Evolutionary conservation across 2,888 invertebrate species (phyloP), one percentile per base, ranked within the genome.

Genomic region (Cataglyphis albicans): DNA sequence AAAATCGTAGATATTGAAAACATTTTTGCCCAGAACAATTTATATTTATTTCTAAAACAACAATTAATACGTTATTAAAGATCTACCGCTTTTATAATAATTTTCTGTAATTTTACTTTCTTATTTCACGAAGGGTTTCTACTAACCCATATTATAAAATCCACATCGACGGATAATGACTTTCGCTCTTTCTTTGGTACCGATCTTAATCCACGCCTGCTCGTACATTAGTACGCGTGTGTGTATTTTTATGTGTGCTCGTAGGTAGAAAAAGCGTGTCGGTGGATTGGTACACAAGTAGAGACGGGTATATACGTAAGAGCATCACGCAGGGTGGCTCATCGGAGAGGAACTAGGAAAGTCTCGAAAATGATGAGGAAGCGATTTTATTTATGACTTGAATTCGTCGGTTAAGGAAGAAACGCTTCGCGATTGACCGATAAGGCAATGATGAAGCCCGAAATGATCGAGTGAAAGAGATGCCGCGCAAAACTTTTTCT

Each of bases 281-380:
- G 64, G 57, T 67, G 64, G 52, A 70, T 83, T 70, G 83, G 81
- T 83, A 83, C 70, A 70, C 44, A 55, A 44, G 65, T 41, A 64
- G 72, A 72, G 57, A 63, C 73, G 74, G 38, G 63, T 74, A 87
- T 74, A 87, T 83, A 86, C 89, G 84, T 87, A 90, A 90, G 91
- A 92, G 91, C 88, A 87, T 88, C 92, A 91, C 91, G 91, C 92
- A 91, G 91, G 91, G 92, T 91, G 86, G 91, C 83, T 91, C 92
- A 92, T 91, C 93, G 89, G 91, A 93, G 93, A 92, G 92, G 93
- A 93, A 93, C 93, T 91, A 92, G 89, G 92, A 93, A 93, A 93
- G 91, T 91, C 88, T 90, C 89, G 85, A 81, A 52, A 52, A 86
- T 86, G 87, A 88, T 83, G 82, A 87, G 89, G 86, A 91, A 89